phyloP scores from a whole-genome alignment of 2,888 invertebrate genomes.

The Tipula unca region DNA sequence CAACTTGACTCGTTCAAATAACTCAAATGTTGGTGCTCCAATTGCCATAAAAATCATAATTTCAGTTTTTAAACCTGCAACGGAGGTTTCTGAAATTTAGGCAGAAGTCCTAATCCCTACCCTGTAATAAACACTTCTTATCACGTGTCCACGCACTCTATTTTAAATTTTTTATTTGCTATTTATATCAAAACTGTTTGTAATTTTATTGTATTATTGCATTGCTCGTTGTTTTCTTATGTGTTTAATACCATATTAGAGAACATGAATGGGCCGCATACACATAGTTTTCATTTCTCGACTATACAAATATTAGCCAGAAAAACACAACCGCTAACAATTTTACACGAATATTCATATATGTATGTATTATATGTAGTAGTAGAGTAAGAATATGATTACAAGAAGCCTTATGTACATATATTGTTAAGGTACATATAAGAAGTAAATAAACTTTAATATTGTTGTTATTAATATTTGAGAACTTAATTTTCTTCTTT shows the following conservation, averaged over 20 bases:
- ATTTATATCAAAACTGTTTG: neutral
- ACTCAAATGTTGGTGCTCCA: no score
- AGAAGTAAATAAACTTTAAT: neutral
- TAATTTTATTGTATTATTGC: neutral
- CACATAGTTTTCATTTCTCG: neutral
- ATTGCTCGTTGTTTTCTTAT: neutral
- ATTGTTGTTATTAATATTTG: neutral
- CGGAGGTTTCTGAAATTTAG: no score
- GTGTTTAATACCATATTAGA: neutral
- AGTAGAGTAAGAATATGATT: neutral
- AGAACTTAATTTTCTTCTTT: neutral
- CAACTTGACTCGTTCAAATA: no score
- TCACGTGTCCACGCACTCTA: neutral
- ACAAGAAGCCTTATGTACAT: neutral
- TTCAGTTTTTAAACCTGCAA: no score
- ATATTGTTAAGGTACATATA: neutral
- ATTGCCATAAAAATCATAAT: no score
- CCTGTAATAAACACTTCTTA: neutral
- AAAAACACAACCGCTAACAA: neutral
- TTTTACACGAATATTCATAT: neutral
- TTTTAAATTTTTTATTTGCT: neutral
- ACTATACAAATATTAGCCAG: neutral
- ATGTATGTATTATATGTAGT: no score
- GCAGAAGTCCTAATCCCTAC: neutral
- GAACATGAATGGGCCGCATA: neutral